phyloP scores from a whole-genome alignment of 2,113 vertebrate genomes.

The Galeopterus variegatus region DNA sequence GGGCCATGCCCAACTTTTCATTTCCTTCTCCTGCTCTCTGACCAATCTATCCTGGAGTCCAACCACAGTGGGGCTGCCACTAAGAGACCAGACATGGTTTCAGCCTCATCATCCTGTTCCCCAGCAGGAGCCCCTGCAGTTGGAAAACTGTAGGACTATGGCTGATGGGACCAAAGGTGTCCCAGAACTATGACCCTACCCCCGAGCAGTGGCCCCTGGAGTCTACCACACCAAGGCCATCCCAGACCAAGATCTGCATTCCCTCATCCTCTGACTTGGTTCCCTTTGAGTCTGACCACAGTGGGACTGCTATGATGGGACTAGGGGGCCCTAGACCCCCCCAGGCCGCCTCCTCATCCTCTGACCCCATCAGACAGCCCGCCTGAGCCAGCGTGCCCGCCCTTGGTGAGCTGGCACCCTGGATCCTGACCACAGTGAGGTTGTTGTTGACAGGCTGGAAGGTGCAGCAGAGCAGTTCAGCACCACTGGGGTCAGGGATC shows the following conservation, averaged over 20 bases:
- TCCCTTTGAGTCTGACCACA: constrained; percentile 17
- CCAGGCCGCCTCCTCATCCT: background rate
- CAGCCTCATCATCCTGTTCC: background rate
- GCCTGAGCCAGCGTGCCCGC: background rate
- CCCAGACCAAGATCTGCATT: background rate
- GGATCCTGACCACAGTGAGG: constrained; percentile 94
- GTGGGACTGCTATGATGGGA: background rate
- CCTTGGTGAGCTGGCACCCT: background rate
- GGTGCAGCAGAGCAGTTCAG: constrained; percentile 95
- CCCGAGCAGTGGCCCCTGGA: background rate
- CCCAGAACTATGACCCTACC: background rate
- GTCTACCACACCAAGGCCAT: background rate
- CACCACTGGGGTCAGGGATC: constrained; percentile 94
- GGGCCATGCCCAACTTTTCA: background rate
- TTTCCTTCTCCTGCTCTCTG: constrained; percentile 3
- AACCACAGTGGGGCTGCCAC: constrained; percentile 93
- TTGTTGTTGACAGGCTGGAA: constrained; percentile 99
- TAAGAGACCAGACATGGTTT: constrained; percentile 90
- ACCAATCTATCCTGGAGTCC: background rate
- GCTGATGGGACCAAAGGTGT: constrained; percentile 70
- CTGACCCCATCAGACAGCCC: background rate
- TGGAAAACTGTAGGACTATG: constrained; percentile 86
- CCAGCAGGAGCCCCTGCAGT: background rate
- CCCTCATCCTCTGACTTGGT: background rate
- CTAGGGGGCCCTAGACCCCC: background rate